Evolutionary conservation across 2,888 invertebrate genomes (phyloP).

Genomic region (Eupsilia transversa): DNA sequence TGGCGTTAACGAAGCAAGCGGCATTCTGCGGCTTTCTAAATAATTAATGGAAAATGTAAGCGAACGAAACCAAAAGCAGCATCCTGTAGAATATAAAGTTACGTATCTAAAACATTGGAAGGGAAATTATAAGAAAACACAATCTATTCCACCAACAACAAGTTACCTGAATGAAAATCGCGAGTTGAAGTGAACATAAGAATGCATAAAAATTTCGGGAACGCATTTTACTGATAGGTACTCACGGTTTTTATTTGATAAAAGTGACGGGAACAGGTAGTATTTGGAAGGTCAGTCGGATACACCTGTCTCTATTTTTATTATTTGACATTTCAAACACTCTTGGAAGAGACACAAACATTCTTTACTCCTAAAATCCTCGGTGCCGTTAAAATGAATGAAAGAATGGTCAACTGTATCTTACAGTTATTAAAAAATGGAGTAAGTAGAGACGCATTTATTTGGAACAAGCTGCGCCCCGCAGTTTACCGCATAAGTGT

Average conservation of each 20-base stretch:
- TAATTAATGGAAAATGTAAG: conserved; percentile 52
- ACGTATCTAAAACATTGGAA: conserved; percentile 1
- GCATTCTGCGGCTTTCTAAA: conserved; percentile 43
- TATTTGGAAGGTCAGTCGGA: conserved; percentile 4
- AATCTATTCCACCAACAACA: conserved; percentile 10
- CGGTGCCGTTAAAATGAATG: background rate
- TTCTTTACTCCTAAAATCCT: background rate
- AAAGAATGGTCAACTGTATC: background rate
- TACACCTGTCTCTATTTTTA: background rate
- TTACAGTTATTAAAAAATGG: background rate
- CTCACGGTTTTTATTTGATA: background rate
- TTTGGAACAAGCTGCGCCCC: too few species aligned
- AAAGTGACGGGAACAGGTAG: background rate
- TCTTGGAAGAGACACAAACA: background rate
- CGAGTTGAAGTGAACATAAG: background rate
- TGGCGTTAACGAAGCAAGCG: conserved; percentile 55
- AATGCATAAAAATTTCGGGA: background rate
- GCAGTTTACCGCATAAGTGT: too few species aligned
- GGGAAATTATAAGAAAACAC: conserved; percentile 17
- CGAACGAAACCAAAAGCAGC: conserved; percentile 25
- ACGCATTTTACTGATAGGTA: background rate
- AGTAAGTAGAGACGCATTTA: too few species aligned
- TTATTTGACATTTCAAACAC: conserved; percentile 5
- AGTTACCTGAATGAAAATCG: background rate
- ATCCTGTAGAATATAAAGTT: conserved; percentile 28